Evolutionary conservation across 1,140 invertebrate species (phyloP).

Genomic region (Drosophila baimaii): DNA sequence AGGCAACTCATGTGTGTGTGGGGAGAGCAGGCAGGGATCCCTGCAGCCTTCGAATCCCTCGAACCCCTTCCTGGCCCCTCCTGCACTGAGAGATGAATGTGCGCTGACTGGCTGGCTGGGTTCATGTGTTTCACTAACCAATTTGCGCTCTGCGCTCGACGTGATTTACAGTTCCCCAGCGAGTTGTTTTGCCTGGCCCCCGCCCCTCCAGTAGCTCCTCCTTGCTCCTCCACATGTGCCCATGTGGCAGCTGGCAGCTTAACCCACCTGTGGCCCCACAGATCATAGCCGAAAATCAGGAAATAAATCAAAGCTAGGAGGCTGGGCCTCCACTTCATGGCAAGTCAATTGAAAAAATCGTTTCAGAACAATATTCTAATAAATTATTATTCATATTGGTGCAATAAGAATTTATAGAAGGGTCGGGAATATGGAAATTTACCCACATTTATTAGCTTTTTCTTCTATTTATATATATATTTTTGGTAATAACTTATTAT

Average conservation of each 20-base stretch:
- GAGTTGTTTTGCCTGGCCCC: constrained; percentile 58
- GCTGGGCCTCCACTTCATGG: not conserved
- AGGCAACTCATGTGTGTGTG: constrained; percentile 33
- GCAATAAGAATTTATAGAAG: not conserved
- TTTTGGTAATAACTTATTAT: not conserved
- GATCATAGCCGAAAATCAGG: constrained; percentile 3
- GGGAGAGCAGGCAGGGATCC: constrained; percentile 1
- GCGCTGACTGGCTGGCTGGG: constrained; percentile 30
- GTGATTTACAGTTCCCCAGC: constrained; percentile 80
- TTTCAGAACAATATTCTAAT: not conserved
- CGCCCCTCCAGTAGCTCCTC: constrained; percentile 10
- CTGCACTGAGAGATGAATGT: constrained; percentile 22
- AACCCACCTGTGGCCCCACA: constrained; percentile 26
- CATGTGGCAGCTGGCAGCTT: constrained; percentile 28
- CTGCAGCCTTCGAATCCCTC: not conserved
- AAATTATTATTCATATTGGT: not conserved
- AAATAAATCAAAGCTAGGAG: constrained; percentile 8
- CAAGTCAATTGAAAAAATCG: not conserved
- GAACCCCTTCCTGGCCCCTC: not conserved
- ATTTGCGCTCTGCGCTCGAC: constrained; percentile 77
- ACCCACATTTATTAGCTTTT: no score
- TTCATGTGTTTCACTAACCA: constrained; percentile 73
- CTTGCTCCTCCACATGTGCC: not conserved
- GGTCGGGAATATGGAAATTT: not conserved
- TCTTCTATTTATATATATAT: not conserved